These are phyloP conservation scores for Tipula vernalis DNA, from an alignment of 2,888 invertebrate species.

Conservation along the genomic window DNA sequence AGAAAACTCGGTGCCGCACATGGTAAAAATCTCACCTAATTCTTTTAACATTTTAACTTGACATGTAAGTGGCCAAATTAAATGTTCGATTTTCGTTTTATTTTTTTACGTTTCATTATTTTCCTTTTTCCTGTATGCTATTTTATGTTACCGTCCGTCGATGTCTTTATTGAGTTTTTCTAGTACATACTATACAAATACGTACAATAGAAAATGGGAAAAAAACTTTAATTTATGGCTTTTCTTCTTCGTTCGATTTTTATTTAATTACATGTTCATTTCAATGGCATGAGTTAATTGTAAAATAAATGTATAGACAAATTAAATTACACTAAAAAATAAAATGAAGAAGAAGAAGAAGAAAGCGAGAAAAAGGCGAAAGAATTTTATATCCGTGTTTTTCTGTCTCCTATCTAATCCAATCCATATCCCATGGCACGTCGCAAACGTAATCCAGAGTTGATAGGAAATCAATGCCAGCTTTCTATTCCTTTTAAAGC, in stretches of 20 bases:
- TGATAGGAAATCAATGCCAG: background rate
- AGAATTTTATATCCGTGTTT: background rate
- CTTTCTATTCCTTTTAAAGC: background rate
- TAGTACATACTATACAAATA: background rate
- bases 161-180: background rate
- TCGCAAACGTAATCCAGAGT: background rate
- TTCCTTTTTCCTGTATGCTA: background rate
- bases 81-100: background rate
- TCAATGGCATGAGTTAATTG: conserved; percentile 4
- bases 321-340: background rate
- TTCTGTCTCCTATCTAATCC: background rate
- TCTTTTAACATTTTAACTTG: conserved; percentile 10
- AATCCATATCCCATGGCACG: background rate
- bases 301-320: background rate
- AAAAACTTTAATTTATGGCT: background rate
- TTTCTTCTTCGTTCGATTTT: background rate
- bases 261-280: background rate
- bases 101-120: background rate
- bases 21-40: conserved; percentile 7
- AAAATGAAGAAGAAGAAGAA: background rate
- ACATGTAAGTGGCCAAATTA: conserved; percentile 9
- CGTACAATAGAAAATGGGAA: background rate
- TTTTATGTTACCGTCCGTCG: background rate
- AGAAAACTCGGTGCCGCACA: background rate
- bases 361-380: background rate